phyloP scores from a whole-genome alignment of 2,797 vertebrate genomes.

The Chloroceryle amazona region DNA sequence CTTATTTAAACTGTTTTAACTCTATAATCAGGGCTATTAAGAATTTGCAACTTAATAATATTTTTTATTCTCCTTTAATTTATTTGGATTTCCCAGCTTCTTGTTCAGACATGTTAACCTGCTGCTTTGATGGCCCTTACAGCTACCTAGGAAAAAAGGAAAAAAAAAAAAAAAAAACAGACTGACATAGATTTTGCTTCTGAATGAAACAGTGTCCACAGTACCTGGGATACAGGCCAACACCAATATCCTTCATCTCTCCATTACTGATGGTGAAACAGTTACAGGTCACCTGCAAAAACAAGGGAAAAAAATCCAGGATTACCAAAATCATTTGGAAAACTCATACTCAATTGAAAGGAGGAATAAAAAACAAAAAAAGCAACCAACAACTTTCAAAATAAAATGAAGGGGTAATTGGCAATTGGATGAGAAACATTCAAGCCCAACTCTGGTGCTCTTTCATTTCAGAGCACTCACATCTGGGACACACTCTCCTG shows the following conservation, averaged over 20 bases:
- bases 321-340: conserved; percentile 65
- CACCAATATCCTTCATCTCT: conserved; percentile 94
- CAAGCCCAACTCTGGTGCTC: conserved; percentile 27
- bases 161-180: not conserved
- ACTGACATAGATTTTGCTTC: not conserved
- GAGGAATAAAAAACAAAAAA: not conserved
- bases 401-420: conserved; percentile 37
- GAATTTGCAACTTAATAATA: not conserved
- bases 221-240: conserved; percentile 97
- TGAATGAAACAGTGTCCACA: conserved; percentile 68
- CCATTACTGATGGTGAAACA: conserved; percentile 96
- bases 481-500: conserved; percentile 6
- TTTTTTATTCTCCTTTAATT: conserved; percentile 41
- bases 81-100: conserved; percentile 39
- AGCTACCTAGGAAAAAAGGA: not conserved
- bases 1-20: not conserved
- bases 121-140: not conserved
- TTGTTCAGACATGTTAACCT: conserved; percentile 2
- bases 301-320: conserved; percentile 66
- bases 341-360: conserved; percentile 28
- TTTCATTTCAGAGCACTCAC: conserved; percentile 45
- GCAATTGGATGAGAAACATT: conserved; percentile 48
- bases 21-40: not conserved
- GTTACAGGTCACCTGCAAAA: conserved; percentile 93
- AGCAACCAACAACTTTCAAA: not conserved